Evolutionary conservation across 2,113 vertebrate genomes (phyloP).

Genomic region (Eudyptes chrysolophus): DNA sequence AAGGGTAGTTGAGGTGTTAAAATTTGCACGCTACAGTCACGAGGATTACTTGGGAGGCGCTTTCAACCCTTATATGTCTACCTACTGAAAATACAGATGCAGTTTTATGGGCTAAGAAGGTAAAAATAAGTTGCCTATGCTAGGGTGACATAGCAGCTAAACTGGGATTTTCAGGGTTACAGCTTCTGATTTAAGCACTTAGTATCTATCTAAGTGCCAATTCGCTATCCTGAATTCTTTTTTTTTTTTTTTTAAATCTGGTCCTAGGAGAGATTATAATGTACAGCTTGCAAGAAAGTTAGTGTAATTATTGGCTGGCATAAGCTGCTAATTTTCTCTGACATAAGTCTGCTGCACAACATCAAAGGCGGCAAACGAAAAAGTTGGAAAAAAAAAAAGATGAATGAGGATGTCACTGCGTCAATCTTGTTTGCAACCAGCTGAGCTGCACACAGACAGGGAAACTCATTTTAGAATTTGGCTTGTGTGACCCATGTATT

Average conservation of each 20-base stretch:
- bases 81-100: background rate
- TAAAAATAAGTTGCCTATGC: background rate
- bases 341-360: background rate
- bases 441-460: background rate
- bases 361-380: conserved; percentile 38
- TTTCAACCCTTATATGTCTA: background rate
- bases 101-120: background rate
- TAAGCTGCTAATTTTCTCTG: conserved; percentile 18
- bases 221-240: background rate
- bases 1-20: background rate
- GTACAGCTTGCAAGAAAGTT: background rate
- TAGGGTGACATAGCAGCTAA: background rate
- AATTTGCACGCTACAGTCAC: background rate
- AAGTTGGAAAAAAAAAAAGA: background rate
- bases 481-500: background rate
- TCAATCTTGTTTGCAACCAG: conserved; percentile 11
- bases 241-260: background rate
- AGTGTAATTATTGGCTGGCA: background rate
- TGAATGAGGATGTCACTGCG: background rate
- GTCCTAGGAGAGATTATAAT: background rate
- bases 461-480: conserved; percentile 21
- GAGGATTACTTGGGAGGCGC: background rate
- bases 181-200: background rate
- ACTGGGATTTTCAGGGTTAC: background rate
- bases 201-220: background rate